Evolutionary conservation across 2,797 vertebrate species (phyloP).

Genomic region (Anguilla marmorata): DNA sequence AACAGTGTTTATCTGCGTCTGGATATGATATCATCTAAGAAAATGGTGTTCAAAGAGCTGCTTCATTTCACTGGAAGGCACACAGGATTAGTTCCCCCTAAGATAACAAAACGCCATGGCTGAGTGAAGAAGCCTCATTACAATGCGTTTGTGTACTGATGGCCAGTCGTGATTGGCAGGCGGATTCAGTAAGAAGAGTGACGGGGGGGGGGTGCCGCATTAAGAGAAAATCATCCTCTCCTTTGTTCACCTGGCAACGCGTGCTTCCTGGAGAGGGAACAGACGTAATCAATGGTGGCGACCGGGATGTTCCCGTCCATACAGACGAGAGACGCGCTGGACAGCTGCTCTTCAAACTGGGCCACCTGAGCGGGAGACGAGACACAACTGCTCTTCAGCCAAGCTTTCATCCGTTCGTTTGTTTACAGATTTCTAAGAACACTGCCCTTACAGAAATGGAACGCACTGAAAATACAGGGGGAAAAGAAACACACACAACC

Average conservation of each 20-base stretch:
- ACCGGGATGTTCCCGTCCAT: conserved; percentile 86
- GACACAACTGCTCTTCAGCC: background rate
- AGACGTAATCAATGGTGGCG: conserved; percentile 83
- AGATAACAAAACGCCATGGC: background rate
- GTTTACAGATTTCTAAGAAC: background rate
- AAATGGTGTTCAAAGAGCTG: too few species aligned
- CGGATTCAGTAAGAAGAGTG: background rate
- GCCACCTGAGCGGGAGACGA: conserved; percentile 72
- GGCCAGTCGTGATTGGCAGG: background rate
- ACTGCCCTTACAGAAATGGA: too few species aligned
- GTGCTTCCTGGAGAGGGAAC: conserved; percentile 73
- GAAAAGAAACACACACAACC: too few species aligned
- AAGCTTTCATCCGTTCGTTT: background rate
- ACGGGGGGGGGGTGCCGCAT: background rate
- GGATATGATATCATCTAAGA: too few species aligned
- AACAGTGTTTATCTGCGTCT: background rate
- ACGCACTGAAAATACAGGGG: too few species aligned
- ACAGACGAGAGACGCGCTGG: conserved; percentile 76
- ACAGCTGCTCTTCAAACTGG: conserved; percentile 77
- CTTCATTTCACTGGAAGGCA: background rate
- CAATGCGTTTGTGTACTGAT: background rate
- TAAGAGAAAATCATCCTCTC: background rate
- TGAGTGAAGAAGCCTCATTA: background rate
- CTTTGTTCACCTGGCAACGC: conserved; percentile 71
- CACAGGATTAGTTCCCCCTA: background rate